Base-by-base conservation (phyloP, 2,113 vertebrate species). In the Ceyx margarethae region DNA sequence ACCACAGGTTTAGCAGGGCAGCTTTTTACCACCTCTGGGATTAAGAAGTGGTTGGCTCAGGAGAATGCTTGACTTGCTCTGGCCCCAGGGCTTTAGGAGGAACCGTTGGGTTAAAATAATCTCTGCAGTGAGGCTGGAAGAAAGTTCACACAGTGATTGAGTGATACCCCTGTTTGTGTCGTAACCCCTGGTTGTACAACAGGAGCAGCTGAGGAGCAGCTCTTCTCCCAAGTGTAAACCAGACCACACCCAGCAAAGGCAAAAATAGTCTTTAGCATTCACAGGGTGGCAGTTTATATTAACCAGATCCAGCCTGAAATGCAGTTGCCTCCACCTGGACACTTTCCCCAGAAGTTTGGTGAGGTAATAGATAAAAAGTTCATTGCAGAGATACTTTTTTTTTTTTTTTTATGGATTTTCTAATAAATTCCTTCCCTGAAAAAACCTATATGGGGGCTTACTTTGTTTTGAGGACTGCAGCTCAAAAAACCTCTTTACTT, bases 371-470 rank as follows among this genome's bases (percentile, higher is more conserved):
- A 76, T 37, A 58, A 61, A 89, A 35, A 90, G 13, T 54, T 86
- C 11, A 21, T 71, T 86, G 90, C 93, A 90, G 46, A 65, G 65
- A 42, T 14, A 5, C 10, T 86, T 60, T 92, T 28, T 83, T 93
- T 91, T 91, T 85, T 85, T 83, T 60, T 50, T 51, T 51, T 37
- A 77, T 62, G 62, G 88, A 43, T 93, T 91, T 94, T 85, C 71
- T 78, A 85, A 81, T 50, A 61, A 83, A 72, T 65, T 73, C 46
- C 16, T 91, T 95, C 77, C 28, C 66, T n/a, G 13, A 72, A 35
- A 71, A 89, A 90, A 90, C 37, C 66, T 68, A 61, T 50, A 62
- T 9, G 11, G 31, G 42, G 11, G 40, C 17, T 46, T 58, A 29
- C 42, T 67, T 77, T 60, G 42, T 74, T 67, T 46, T 37, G 37